phyloP scores from a whole-genome alignment of 2,888 invertebrate genomes.

The Cheilosia pagana region DNA sequence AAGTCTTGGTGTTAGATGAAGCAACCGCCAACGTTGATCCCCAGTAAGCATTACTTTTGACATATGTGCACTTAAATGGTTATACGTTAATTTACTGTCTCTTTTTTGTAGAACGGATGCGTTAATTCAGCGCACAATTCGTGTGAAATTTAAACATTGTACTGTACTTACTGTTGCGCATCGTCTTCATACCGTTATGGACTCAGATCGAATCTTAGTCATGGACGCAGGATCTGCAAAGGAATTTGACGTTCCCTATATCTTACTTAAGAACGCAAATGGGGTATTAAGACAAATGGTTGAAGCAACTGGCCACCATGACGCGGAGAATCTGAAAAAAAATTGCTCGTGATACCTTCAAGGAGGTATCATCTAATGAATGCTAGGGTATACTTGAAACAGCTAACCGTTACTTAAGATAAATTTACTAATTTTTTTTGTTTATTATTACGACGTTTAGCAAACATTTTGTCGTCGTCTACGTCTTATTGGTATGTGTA shows the following conservation, averaged over 20 bases:
- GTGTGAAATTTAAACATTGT: slow-evolving; percentile 90
- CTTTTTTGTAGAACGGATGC: slow-evolving; percentile 87
- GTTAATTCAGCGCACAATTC: slow-evolving; percentile 92
- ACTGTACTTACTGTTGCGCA: slow-evolving; percentile 96
- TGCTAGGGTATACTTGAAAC: slow-evolving; percentile 7
- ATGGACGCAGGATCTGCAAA: slow-evolving; percentile 92
- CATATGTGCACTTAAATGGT: not conserved
- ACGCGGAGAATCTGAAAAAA: slow-evolving; percentile 83
- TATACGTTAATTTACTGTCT: slow-evolving; percentile 76
- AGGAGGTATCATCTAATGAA: slow-evolving; percentile 12
- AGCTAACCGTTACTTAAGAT: slow-evolving; percentile 44
- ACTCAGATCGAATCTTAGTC: slow-evolving; percentile 94
- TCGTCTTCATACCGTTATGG: slow-evolving; percentile 96
- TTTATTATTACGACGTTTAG: not conserved
- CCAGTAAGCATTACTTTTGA: slow-evolving; percentile 81
- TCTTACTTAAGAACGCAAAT: slow-evolving; percentile 86
- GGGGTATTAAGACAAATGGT: slow-evolving; percentile 89
- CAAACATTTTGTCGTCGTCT: slow-evolving; percentile 17
- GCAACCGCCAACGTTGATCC: slow-evolving; percentile 89
- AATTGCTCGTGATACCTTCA: slow-evolving; percentile 82
- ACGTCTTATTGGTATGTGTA: slow-evolving; percentile 39
- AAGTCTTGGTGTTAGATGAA: slow-evolving; percentile 87
- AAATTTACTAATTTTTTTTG: slow-evolving; percentile 16
- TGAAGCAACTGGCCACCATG: slow-evolving; percentile 86
- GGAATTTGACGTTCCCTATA: slow-evolving; percentile 89